Conservation (phyloP, 2,888 invertebrate genomes). For the Ramazzottius varieornatus region DNA sequence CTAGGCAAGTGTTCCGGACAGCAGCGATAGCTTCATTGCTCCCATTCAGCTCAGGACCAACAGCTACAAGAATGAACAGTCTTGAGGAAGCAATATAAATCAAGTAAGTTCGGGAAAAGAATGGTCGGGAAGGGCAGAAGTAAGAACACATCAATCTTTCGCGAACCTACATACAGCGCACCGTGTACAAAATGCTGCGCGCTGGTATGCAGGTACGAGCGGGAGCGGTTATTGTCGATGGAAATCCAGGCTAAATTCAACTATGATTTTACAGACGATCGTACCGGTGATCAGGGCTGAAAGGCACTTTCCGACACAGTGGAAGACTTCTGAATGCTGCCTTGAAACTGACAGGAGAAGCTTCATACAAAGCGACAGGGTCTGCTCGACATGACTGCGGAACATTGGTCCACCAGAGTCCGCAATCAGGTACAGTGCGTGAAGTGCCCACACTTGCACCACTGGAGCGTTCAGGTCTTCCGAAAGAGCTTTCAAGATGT, state of each 20-base stretch:
- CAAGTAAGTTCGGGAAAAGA: no score
- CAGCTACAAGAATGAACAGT: no score
- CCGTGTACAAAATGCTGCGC: no score
- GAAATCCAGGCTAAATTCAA: no score
- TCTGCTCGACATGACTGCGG: slow-evolving; percentile 79
- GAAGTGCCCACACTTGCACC: slow-evolving; percentile 92
- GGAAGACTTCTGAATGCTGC: slow-evolving; percentile 60
- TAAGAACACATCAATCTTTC: no score
- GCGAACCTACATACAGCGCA: no score
- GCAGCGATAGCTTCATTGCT: slow-evolving; percentile 35
- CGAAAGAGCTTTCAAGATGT: slow-evolving; percentile 68
- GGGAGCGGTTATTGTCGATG: no score
- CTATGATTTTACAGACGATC: no score
- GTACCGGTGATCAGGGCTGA: slow-evolving; percentile 83
- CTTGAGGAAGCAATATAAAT: no score
- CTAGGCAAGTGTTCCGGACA: slow-evolving; percentile 55
- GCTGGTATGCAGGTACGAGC: no score
- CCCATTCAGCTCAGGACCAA: slow-evolving; percentile 90
- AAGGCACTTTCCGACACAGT: slow-evolving; percentile 68
- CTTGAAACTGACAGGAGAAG: slow-evolving; percentile 37
- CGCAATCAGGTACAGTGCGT: slow-evolving; percentile 75
- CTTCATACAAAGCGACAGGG: slow-evolving; percentile 63
- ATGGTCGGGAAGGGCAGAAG: no score
- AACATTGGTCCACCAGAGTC: slow-evolving; percentile 99
- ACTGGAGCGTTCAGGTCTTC: slow-evolving; percentile 75